These are phyloP conservation scores for Meles meles DNA, from an alignment of 2,113 vertebrate species.

Conservation along the genomic window DNA sequence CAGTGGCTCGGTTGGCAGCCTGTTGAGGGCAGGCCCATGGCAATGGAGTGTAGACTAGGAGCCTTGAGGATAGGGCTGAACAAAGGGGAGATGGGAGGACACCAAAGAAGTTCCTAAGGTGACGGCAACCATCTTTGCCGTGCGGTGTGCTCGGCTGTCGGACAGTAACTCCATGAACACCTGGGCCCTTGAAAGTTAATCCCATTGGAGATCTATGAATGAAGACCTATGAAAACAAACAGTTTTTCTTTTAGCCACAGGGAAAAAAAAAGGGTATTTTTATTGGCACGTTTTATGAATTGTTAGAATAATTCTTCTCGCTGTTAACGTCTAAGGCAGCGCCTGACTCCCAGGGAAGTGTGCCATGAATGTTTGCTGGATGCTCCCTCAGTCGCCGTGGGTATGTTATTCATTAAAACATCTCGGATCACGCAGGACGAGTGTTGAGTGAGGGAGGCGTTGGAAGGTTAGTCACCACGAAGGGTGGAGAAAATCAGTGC, in stretches of 20 bases:
- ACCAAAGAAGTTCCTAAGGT: not conserved
- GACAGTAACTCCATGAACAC: not conserved
- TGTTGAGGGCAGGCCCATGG: not conserved
- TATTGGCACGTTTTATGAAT: not conserved
- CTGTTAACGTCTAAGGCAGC: fast-evolving
- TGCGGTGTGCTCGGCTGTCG: fast-evolving
- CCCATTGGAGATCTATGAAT: fast-evolving
- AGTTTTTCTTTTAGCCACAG: not conserved
- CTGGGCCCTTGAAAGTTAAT: fast-evolving
- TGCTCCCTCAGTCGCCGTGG: fast-evolving
- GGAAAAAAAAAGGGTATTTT: not conserved
- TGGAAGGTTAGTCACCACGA: not conserved
- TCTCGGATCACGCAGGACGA: not conserved
- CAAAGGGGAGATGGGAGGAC: too few species aligned
- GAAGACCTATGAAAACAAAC: not conserved
- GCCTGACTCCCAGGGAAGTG: not conserved
- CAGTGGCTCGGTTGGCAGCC: not conserved
- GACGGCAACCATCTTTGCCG: not conserved
- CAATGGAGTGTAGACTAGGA: not conserved
- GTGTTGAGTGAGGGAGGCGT: not conserved
- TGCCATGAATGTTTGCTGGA: not conserved
- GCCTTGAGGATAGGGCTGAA: too few species aligned
- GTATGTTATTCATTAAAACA: not conserved
- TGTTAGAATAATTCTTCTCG: not conserved
- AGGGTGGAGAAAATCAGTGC: not conserved